These are phyloP conservation scores for Pocillopora damicornis DNA, from an alignment of 64 coral and sea anemone genomes.

Conservation along the genomic window DNA sequence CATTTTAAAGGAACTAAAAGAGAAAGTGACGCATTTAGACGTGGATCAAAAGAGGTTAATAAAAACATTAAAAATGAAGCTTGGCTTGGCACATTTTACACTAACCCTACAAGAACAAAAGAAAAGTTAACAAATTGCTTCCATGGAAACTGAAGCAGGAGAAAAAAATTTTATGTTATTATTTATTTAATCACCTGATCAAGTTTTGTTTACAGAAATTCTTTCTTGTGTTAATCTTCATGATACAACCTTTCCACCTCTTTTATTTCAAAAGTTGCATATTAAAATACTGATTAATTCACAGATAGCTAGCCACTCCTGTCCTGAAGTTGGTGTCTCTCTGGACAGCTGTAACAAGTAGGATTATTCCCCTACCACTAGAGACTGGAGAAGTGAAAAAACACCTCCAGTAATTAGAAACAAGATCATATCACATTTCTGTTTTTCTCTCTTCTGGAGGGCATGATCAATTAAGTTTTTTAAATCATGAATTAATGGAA, in stretches of 20 bases:
- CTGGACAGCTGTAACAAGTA: background rate
- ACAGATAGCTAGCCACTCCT: background rate
- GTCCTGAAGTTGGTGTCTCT: background rate
- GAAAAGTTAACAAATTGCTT: background rate
- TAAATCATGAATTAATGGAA: too few relatives aligned
- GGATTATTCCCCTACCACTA: background rate
- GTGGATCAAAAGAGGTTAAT: background rate
- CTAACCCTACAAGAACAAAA: background rate
- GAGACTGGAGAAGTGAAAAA: background rate
- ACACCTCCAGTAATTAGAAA: too few relatives aligned
- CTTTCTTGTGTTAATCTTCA: background rate
- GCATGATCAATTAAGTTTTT: too few relatives aligned
- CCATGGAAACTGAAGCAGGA: background rate
- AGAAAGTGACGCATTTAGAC: background rate
- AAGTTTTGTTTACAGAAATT: background rate
- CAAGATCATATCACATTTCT: too few relatives aligned
- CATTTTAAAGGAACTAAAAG: background rate
- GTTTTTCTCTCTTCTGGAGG: too few relatives aligned
- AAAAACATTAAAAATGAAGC: background rate
- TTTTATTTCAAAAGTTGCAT: background rate
- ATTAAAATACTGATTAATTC: background rate
- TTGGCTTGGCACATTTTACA: background rate
- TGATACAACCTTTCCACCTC: background rate
- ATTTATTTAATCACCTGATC: slow-evolving; percentile 16
- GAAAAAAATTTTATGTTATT: slow-evolving; percentile 6